Conservation (phyloP, 1,140 invertebrate species). For the Micrasema minimum region DNA sequence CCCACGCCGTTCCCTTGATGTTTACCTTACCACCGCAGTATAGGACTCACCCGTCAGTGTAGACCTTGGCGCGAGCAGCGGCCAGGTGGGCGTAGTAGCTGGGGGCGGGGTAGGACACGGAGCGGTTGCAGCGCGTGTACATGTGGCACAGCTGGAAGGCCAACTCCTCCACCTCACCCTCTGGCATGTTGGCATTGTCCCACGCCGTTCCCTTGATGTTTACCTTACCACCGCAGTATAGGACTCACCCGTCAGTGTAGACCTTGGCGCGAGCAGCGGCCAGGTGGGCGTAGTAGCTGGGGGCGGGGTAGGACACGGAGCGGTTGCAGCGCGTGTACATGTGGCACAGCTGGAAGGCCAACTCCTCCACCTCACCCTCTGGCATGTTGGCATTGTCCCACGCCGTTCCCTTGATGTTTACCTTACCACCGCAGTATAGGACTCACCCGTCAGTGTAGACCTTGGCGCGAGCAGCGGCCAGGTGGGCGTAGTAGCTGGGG, state of each 20-base stretch:
- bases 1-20: too few relatives aligned
- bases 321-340: conserved; percentile 88
- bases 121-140: conserved; percentile 86
- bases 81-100: conserved; percentile 95
- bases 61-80: conserved; percentile 79
- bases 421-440: too few relatives aligned
- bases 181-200: conserved; percentile 80
- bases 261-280: conserved; percentile 82
- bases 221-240: too few relatives aligned
- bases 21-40: too few relatives aligned
- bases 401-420: too few relatives aligned
- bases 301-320: conserved; percentile 91
- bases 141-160: conserved; percentile 91
- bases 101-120: conserved; percentile 92
- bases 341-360: conserved; percentile 90
- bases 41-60: conserved; percentile 69
- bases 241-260: conserved; percentile 69
- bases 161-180: conserved; percentile 84
- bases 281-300: conserved; percentile 94
- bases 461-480: conserved; percentile 84
- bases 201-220: too few relatives aligned
- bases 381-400: conserved; percentile 83
- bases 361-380: conserved; percentile 81
- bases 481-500: conserved; percentile 94
- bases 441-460: conserved; percentile 70